Evolutionary conservation across 92 coral and sea anemone genomes (phyloP), one percentile per base, ranked within the genome.

Genomic region (Phenganax stokvisi): DNA sequence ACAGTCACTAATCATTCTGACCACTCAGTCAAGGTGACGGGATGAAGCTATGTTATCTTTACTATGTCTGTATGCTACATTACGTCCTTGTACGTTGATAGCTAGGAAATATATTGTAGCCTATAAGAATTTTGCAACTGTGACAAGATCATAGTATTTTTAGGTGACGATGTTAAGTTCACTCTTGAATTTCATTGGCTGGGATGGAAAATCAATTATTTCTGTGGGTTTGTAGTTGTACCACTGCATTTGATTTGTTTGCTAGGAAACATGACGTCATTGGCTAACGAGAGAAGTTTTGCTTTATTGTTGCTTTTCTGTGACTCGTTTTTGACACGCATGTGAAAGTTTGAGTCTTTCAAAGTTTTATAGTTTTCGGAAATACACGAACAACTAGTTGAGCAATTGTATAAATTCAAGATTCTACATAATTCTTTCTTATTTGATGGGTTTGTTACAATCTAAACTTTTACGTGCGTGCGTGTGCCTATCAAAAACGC

Each of bases 111-210:
- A 20, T 20, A 20, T 37, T 37, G 47, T 37, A 37, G 3, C 3
- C 7, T 20, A 59, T 59, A 12, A 12, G 65, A 59, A 65, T 65
- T 65, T 65, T 65, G 31, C 28, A 6, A 30, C 10, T 29, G n/a
- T 13, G 1, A 13, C 57, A 17, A 28, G 16, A 54, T 54, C 51
- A 12, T 52, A 52, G 11, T 16, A 12, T 53, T 72, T 54, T 8
- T 27, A 92, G 97, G 97, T 92, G 7, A 88, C 97, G 5, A 56
- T 92, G 79, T 73, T 92, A 79, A 90, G 97, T 51, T 90, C 97
- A 6, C 83, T 92, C 15, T 90, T 88, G 83, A 92, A 92, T 71
- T 88, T 92, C 61, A 87, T 91, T 76, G 97, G 97, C 10, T 92
- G 97, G 97, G 90, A 92, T 90, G 97, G 97, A 12, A 63, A 57